phyloP scores from a whole-genome alignment of 1,140 invertebrate species.

The Zaprionus taronus region DNA sequence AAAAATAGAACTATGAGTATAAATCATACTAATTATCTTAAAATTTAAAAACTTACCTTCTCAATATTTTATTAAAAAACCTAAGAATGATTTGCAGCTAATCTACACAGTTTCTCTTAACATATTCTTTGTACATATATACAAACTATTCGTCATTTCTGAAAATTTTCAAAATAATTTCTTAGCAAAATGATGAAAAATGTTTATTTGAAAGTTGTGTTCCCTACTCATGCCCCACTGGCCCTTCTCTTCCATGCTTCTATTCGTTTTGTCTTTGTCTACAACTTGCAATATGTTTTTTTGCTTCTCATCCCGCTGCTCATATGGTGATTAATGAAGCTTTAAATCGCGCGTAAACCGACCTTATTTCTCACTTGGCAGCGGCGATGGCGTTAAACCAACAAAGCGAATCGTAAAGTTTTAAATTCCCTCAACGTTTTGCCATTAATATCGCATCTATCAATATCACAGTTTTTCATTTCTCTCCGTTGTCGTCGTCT shows the following conservation, averaged over 20 bases:
- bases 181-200: background rate
- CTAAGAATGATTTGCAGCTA: background rate
- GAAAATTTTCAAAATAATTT: background rate
- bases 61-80: background rate
- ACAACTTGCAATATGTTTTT: constrained; percentile 24
- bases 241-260: background rate
- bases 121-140: background rate
- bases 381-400: constrained; percentile 27
- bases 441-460: constrained; percentile 81
- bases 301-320: background rate
- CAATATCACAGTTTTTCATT: constrained; percentile 82
- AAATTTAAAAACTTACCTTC: too few relatives aligned
- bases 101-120: background rate
- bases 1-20: too few relatives aligned
- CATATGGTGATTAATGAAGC: constrained; percentile 68
- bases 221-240: too few relatives aligned
- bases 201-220: background rate
- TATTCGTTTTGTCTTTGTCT: background rate
- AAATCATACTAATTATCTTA: too few relatives aligned
- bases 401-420: constrained; percentile 58
- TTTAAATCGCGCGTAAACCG: constrained; percentile 60
- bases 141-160: background rate
- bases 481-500: constrained; percentile 55
- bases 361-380: constrained; percentile 58
- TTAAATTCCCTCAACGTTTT: constrained; percentile 72